Conservation (phyloP, 1,140 invertebrate genomes). For the Trichonephila clavata region DNA sequence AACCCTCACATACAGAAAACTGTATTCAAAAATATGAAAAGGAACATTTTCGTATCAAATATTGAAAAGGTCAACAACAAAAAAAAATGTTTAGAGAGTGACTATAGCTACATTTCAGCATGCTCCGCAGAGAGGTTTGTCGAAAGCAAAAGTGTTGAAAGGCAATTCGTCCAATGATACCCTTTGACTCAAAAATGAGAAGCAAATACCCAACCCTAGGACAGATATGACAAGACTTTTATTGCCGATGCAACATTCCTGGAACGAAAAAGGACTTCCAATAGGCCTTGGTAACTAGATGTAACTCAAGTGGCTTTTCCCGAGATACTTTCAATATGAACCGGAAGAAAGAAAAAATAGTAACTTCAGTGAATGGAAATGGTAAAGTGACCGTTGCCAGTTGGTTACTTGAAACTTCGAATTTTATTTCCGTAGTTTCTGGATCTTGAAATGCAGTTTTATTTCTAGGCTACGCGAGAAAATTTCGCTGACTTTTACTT, state of each 20-base stretch:
- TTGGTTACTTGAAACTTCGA: slow-evolving; percentile 56
- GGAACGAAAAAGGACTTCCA: slow-evolving; percentile 9
- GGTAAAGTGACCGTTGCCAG: slow-evolving; percentile 56
- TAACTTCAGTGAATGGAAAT: background rate
- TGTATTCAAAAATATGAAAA: background rate
- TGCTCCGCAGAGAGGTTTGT: background rate
- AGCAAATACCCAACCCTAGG: slow-evolving; percentile 7
- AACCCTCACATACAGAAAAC: background rate
- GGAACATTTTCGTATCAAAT: background rate
- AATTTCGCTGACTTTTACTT: slow-evolving; percentile 26
- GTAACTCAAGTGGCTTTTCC: slow-evolving; percentile 27
- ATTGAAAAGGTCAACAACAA: background rate
- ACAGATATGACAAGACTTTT: slow-evolving; percentile 40
- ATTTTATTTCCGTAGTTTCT: slow-evolving; percentile 53
- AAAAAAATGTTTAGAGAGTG: background rate
- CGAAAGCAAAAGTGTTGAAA: background rate
- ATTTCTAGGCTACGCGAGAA: slow-evolving; percentile 1
- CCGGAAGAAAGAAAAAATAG: background rate
- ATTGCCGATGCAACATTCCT: slow-evolving; percentile 4
- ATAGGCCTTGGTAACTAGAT: slow-evolving; percentile 11
- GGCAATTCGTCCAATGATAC: slow-evolving; percentile 23
- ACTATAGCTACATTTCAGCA: background rate
- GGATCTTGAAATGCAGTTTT: slow-evolving; percentile 26
- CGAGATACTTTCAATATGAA: background rate
- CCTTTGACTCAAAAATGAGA: slow-evolving; percentile 35